Base-by-base conservation (phyloP, 2,888 invertebrate species). In the Tubulanus polymorphus region DNA sequence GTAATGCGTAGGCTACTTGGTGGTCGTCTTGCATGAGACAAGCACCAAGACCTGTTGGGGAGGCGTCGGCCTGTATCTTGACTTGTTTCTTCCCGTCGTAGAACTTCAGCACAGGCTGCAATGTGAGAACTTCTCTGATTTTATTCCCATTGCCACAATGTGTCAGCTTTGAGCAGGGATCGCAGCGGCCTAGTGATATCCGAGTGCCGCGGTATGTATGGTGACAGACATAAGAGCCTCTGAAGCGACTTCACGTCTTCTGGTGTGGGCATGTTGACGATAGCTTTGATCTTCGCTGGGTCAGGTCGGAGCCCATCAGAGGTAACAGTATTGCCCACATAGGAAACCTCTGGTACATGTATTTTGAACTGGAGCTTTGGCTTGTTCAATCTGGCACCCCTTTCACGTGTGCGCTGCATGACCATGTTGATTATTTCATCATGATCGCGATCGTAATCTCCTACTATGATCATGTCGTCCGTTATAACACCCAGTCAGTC, bases 401-500 rank as follows among this genome's bases (percentile, higher is more conserved):
- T 45, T 26, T 60, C 51, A 23, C 47, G 26, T 8, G 57, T 56
- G 25, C 55, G 35, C 41, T 56, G 37, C 47, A 66, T 48, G 8
- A 66, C 55, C 46, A 48, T 57, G 5, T 10, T 5, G n/a, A 64
- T 37, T 12, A 54, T 59, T 5, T 27, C 35, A 53, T 62, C 59
- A 54, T 63, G 67, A 51, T 63, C 63, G 27, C 37, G 23, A 15
- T 57, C 58, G 37, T 54, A 45, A 37, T 30, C 37, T 18, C 50
- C 63, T 18, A 58, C 57, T 20, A 66, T 59, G 23, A 62, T 57
- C 48, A 63, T 28, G 37, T 63, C 59, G 51, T 62, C 61, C 35
- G 54, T 48, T 2, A 63, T 56, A 35, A 60, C 52, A 63, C 61
- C 63, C 61, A 64, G 23, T 62, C 57, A 6, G 65, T 60, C 3